A percentile compares a stretch with the other conserved stretches of the same genome.
Conservation (phyloP, 2,113 vertebrate species). For the Dasyurus viverrinus region DNA sequence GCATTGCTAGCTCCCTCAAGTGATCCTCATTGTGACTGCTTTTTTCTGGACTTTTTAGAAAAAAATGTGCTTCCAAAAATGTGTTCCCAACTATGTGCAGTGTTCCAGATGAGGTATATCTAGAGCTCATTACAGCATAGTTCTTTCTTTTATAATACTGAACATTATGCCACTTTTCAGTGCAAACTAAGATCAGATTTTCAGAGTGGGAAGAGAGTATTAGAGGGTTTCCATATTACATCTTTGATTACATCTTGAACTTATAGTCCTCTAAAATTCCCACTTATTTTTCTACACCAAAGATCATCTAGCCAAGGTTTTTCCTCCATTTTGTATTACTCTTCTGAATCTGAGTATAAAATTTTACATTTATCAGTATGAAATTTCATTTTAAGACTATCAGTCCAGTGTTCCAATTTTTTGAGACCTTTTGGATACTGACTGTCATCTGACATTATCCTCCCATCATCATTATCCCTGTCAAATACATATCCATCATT, state of each 20-base stretch:
- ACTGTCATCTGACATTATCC: background rate
- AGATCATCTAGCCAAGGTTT: background rate
- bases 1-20: background rate
- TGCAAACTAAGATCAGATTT: background rate
- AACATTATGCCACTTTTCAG: background rate
- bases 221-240: background rate
- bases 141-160: background rate
- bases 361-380: background rate
- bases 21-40: background rate
- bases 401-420: background rate
- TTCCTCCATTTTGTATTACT: background rate
- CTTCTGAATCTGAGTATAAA: background rate
- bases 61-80: background rate
- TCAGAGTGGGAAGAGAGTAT: rapidly evolving
- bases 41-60: background rate
- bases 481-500: background rate
- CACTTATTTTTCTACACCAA: background rate
- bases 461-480: background rate
- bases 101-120: background rate
- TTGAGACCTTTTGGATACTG: background rate
- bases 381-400: background rate
- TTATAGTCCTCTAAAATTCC: background rate
- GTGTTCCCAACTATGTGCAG: background rate
- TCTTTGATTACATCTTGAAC: background rate
- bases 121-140: background rate